A percentile compares a stretch with the other conserved stretches of the same genome.
phyloP scores from a whole-genome alignment of 2,113 vertebrate genomes.

The Tauraco erythrolophus region DNA sequence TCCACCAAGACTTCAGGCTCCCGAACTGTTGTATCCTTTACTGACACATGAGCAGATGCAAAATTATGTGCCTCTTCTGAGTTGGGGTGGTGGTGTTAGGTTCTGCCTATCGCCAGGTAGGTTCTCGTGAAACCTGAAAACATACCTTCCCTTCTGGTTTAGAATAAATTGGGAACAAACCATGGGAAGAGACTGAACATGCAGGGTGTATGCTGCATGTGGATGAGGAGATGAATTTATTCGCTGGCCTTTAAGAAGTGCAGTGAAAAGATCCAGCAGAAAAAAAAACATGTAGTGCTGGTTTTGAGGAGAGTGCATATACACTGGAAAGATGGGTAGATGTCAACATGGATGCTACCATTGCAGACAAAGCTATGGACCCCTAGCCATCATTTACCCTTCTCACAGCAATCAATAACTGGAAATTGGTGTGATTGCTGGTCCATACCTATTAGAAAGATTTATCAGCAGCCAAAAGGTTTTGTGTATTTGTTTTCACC shows the following conservation, averaged over 20 bases:
- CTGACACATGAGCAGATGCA: not conserved
- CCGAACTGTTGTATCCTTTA: rapidly evolving
- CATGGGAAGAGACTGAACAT: rapidly evolving
- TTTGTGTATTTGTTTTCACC: not conserved
- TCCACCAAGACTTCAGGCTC: not conserved
- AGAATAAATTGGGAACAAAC: not conserved
- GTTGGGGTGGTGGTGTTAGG: rapidly evolving
- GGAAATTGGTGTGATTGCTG: not conserved
- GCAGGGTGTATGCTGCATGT: rapidly evolving
- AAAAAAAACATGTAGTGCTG: rapidly evolving
- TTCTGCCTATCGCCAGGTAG: not conserved
- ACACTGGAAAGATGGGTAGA: not conserved
- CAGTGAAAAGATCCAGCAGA: not conserved
- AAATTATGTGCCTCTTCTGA: not conserved
- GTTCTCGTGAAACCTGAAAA: not conserved
- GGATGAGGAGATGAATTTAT: not conserved
- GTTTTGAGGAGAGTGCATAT: not conserved
- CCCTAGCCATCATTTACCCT: not conserved
- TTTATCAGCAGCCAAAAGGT: not conserved
- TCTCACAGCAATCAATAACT: not conserved
- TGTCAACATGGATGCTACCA: rapidly evolving
- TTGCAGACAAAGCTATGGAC: not conserved
- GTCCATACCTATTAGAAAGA: not conserved
- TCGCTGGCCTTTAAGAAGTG: not conserved
- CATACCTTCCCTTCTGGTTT: not conserved